A percentile compares a stretch with the other conserved stretches of the same genome.
phyloP scores from a whole-genome alignment of 2,797 vertebrate genomes.

The Orestias chungarensis region DNA sequence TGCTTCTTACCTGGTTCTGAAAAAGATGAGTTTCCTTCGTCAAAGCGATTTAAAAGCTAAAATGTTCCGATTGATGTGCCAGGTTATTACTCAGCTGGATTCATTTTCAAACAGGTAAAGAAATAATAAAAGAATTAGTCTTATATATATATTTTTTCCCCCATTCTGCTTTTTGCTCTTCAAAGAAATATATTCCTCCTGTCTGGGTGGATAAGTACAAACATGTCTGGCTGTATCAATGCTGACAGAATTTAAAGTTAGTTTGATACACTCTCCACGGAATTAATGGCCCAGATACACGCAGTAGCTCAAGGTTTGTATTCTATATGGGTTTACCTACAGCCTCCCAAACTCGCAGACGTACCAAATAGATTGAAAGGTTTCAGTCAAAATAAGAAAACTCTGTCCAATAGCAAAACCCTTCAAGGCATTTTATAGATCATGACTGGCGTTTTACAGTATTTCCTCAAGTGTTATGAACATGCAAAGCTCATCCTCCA shows the following conservation, averaged over 20 bases:
- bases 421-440: slow-evolving; percentile 55
- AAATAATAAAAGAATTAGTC: no score
- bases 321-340: slow-evolving; percentile 28
- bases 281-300: slow-evolving; percentile 70
- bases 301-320: slow-evolving; percentile 22
- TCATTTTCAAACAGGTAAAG: slow-evolving; percentile 49
- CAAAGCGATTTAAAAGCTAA: slow-evolving; percentile 37
- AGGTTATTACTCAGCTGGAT: slow-evolving; percentile 48
- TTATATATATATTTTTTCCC: not conserved
- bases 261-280: slow-evolving; percentile 55
- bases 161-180: slow-evolving; percentile 42
- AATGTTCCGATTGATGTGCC: slow-evolving; percentile 40
- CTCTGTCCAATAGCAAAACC: slow-evolving; percentile 18
- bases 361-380: slow-evolving; percentile 7
- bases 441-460: slow-evolving; percentile 54
- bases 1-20: slow-evolving; percentile 36
- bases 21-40: slow-evolving; percentile 33
- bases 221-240: slow-evolving; percentile 34
- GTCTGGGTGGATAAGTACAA: slow-evolving; percentile 52
- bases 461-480: slow-evolving; percentile 71
- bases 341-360: slow-evolving; percentile 20
- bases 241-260: slow-evolving; percentile 57
- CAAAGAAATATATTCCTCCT: slow-evolving; percentile 50
- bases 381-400: slow-evolving; percentile 26
- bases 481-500: slow-evolving; percentile 68